These are phyloP conservation scores for Cremastinae sp. DNA, from an alignment of 2,888 invertebrate species.

Conservation along the genomic window DNA sequence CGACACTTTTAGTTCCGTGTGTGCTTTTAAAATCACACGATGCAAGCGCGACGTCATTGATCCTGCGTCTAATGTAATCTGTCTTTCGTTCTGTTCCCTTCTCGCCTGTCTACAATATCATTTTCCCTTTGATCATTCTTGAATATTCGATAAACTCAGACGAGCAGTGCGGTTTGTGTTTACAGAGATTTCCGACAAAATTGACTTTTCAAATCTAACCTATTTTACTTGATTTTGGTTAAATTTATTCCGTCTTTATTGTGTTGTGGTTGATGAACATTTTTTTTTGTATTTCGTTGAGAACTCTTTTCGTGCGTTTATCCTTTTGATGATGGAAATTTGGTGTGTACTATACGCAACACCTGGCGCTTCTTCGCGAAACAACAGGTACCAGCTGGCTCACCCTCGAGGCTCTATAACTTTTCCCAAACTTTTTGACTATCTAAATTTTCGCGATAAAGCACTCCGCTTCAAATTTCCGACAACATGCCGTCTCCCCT, in stretches of 20 bases:
- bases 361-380: constrained; percentile 6
- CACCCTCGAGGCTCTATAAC: background rate
- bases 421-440: constrained; percentile 3
- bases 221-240: constrained; percentile 20
- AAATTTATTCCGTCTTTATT: constrained; percentile 5
- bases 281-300: background rate
- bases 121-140: constrained; percentile 44
- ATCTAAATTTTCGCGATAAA: constrained; percentile 8
- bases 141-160: constrained; percentile 16
- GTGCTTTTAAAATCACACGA: constrained; percentile 21
- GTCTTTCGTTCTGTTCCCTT: background rate
- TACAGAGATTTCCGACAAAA: constrained; percentile 27
- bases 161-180: constrained; percentile 9
- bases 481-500: background rate
- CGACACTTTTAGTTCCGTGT: background rate
- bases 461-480: background rate
- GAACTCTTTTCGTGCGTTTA: background rate
- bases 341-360: background rate
- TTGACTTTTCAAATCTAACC: constrained; percentile 24
- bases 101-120: background rate
- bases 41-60: constrained; percentile 8
- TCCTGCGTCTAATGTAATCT: background rate
- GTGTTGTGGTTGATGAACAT: background rate
- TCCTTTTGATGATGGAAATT: background rate
- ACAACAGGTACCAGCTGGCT: background rate